A percentile compares a stretch with the other conserved stretches of the same genome.
Conservation (phyloP, 2,113 vertebrate genomes). For the Perca schrenkii region DNA sequence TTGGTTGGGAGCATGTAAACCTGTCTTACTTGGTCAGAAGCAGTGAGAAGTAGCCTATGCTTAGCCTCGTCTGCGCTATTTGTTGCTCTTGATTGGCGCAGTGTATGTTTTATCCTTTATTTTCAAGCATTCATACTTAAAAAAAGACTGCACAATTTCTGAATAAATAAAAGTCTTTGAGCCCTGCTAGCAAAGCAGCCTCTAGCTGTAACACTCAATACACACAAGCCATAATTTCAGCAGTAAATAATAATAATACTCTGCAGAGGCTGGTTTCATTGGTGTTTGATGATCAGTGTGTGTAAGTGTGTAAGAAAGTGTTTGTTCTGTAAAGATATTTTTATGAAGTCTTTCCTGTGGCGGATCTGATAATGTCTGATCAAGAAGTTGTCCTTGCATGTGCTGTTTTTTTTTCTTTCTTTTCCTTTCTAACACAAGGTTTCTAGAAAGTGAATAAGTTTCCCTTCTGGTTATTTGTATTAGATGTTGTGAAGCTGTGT, state of each 20-base stretch:
- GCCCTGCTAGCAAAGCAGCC: constrained; percentile 32
- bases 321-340: constrained; percentile 46
- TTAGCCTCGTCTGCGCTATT: neutral
- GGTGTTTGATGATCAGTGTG: neutral
- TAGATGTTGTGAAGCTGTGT: constrained; percentile 11
- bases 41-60: neutral
- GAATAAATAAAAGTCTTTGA: constrained; percentile 57
- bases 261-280: constrained; percentile 17
- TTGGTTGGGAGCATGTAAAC: neutral
- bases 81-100: neutral
- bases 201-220: constrained; percentile 23
- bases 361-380: constrained; percentile 35
- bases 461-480: constrained; percentile 35
- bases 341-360: constrained; percentile 5
- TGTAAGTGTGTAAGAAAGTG: neutral
- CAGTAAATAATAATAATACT: constrained; percentile 34
- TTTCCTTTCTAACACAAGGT: constrained; percentile 3
- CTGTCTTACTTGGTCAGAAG: neutral
- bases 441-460: constrained; percentile 1
- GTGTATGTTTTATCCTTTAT: constrained; percentile 21
- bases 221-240: constrained; percentile 26
- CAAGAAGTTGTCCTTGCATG: constrained; percentile 14
- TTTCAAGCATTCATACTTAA: constrained; percentile 20
- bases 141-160: constrained; percentile 8
- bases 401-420: neutral